These are phyloP conservation scores for Agrypnus murinus DNA, from an alignment of 2,888 invertebrate genomes.

Conservation along the genomic window DNA sequence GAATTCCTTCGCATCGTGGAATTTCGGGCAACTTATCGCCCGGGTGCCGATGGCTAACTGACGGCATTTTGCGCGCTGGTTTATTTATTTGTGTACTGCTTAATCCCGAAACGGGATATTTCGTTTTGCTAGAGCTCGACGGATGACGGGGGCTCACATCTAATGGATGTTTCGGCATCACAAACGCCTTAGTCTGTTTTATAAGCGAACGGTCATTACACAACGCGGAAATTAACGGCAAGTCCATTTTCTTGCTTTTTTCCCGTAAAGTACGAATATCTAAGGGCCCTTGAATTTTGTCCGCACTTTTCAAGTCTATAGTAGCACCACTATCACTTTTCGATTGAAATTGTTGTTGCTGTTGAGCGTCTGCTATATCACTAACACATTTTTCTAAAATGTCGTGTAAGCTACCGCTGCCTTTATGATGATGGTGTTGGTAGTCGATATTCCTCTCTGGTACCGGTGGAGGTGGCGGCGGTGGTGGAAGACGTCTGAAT, in stretches of 20 bases:
- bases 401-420: conserved; percentile 46
- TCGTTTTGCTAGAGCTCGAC: conserved; percentile 73
- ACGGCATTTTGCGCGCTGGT: conserved; percentile 74
- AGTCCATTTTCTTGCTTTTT: conserved; percentile 91
- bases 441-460: conserved; percentile 68
- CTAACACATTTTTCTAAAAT: conserved; percentile 61
- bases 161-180: conserved; percentile 80
- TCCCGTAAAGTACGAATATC: conserved; percentile 90
- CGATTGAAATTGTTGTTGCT: conserved; percentile 22
- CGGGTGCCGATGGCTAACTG: conserved; percentile 81
- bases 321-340: conserved; percentile 54
- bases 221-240: conserved; percentile 93
- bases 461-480: conserved; percentile 72
- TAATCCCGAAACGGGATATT: conserved; percentile 80
- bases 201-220: conserved; percentile 94
- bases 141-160: conserved; percentile 63
- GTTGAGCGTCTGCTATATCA: conserved; percentile 44
- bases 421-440: conserved; percentile 48
- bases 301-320: conserved; percentile 38
- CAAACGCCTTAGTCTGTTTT: conserved; percentile 91
- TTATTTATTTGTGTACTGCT: conserved; percentile 76
- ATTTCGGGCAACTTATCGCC: conserved; percentile 84
- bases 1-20: conserved; percentile 73
- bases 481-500: conserved; percentile 74
- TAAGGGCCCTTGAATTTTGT: conserved; percentile 66